These are phyloP conservation scores for Cylas formicarius DNA, from an alignment of 1,140 invertebrate species.

Conservation along the genomic window DNA sequence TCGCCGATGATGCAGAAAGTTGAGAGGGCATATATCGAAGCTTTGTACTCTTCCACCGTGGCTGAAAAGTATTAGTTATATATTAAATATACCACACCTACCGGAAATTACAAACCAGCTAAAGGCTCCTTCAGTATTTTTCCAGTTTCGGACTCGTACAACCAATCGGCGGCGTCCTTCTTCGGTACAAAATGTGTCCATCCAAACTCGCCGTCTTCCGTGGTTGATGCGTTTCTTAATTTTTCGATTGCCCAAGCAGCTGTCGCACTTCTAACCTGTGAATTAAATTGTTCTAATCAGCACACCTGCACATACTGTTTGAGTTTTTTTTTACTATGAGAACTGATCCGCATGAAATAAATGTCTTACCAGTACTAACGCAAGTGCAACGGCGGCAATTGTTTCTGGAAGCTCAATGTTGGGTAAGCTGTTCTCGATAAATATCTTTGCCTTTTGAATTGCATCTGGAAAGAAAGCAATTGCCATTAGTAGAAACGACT, in stretches of 20 bases:
- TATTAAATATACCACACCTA: background rate
- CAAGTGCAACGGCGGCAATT: constrained; percentile 49
- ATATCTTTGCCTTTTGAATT: constrained; percentile 45
- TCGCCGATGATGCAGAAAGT: constrained; percentile 47
- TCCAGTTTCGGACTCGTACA: constrained; percentile 49
- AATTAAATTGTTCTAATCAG: background rate
- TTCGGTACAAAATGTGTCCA: constrained; percentile 49
- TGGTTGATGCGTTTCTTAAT: constrained; percentile 51
- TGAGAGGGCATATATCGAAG: constrained; percentile 43
- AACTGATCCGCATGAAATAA: background rate
- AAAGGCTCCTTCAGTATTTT: constrained; percentile 41
- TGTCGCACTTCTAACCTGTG: constrained; percentile 46
- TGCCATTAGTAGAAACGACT: background rate
- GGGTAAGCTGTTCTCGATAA: constrained; percentile 49
- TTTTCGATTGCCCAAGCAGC: constrained; percentile 48
- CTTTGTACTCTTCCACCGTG: constrained; percentile 45
- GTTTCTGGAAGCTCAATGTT: constrained; percentile 49
- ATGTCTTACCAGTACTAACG: constrained; percentile 43
- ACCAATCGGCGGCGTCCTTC: constrained; percentile 50
- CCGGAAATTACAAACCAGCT: constrained; percentile 28
- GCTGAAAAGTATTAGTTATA: constrained; percentile 32
- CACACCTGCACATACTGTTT: background rate
- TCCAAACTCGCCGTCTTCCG: constrained; percentile 57
- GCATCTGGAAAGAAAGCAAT: constrained; percentile 24
- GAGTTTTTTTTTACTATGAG: background rate